Conservation (phyloP, 2,113 vertebrate genomes). For the Anolis carolinensis region DNA sequence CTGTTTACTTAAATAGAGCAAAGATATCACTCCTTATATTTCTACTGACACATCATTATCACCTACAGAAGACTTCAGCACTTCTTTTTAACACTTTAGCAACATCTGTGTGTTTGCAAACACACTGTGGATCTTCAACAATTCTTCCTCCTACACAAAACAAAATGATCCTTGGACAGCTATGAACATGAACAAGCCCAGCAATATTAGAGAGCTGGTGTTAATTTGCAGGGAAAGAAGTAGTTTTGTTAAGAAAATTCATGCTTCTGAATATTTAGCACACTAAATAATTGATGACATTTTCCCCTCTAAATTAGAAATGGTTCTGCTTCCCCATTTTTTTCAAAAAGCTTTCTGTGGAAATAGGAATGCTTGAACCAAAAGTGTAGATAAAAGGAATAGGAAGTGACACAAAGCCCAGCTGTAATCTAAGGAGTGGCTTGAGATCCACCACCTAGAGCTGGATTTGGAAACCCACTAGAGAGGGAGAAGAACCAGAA, state of each 20-base stretch:
- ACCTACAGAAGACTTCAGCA: not conserved
- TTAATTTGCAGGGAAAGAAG: not conserved
- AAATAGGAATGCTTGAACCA: too few relatives aligned
- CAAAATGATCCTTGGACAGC: not conserved
- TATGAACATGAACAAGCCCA: not conserved
- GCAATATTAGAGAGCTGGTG: not conserved
- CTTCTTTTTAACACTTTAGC: constrained; percentile 2
- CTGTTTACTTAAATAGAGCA: not conserved
- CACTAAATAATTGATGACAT: not conserved
- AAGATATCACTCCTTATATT: constrained; percentile 5
- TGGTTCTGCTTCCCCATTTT: not conserved
- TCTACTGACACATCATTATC: not conserved
- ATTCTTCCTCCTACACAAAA: constrained; percentile 2
- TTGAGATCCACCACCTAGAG: not conserved
- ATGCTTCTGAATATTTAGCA: not conserved
- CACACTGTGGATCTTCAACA: constrained; percentile 5
- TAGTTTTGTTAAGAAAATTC: not conserved
- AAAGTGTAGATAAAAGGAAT: not conserved
- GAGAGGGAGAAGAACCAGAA: too few relatives aligned
- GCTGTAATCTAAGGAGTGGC: not conserved
- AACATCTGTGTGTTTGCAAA: constrained; percentile 14
- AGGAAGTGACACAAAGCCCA: not conserved
- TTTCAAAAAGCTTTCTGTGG: not conserved
- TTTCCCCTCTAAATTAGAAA: not conserved
- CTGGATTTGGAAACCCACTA: too few relatives aligned